phyloP scores from a whole-genome alignment of 2,888 invertebrate genomes.

The Pandemis corylana region DNA sequence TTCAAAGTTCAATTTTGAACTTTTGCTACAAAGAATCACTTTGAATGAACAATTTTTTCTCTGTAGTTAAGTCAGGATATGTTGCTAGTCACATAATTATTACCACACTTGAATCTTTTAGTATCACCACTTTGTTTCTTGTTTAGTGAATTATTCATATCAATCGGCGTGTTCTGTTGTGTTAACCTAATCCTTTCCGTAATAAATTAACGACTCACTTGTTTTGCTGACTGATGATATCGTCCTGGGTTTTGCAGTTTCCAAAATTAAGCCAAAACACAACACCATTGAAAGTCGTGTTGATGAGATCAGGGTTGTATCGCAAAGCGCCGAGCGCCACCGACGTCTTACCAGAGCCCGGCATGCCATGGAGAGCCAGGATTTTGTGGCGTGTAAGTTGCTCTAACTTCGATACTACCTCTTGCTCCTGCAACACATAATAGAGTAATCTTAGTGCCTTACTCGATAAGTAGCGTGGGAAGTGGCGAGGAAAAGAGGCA shows the following conservation, averaged over 20 bases:
- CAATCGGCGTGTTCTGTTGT: background rate
- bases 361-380: conserved; percentile 89
- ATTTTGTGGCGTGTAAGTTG: conserved; percentile 82
- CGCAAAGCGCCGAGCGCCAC: conserved; percentile 86
- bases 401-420: conserved; percentile 76
- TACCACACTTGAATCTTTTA: no score
- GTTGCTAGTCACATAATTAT: no score
- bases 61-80: no score
- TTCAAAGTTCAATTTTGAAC: no score
- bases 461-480: no score
- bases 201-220: conserved; percentile 57
- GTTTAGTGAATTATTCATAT: no score
- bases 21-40: no score
- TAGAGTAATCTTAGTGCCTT: no score
- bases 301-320: conserved; percentile 77
- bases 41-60: no score
- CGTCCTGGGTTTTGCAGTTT: conserved; percentile 79
- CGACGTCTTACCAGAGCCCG: conserved; percentile 90
- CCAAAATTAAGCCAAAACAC: conserved; percentile 85
- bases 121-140: background rate
- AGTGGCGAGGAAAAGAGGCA: no score
- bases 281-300: conserved; percentile 81
- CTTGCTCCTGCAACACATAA: conserved; percentile 70
- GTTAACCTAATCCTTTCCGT: background rate
- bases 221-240: conserved; percentile 74